Evolutionary conservation across 2,888 invertebrate species (phyloP).

Genomic region (Cheilosia variabilis): DNA sequence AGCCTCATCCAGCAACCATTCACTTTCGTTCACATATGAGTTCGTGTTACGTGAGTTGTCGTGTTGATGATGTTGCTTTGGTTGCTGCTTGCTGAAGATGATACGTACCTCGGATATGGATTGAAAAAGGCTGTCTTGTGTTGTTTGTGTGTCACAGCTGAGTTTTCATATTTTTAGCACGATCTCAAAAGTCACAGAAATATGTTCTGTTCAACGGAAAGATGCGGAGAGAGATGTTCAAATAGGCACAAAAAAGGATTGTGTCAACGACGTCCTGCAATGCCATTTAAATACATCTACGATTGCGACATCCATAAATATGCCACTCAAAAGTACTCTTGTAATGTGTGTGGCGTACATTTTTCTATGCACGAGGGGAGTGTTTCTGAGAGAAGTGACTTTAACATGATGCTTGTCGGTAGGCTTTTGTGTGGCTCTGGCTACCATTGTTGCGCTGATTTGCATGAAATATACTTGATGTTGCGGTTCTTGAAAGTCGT

Average conservation of each 20-base stretch:
- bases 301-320: constrained; percentile 72
- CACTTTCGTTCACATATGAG: constrained; percentile 67
- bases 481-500: constrained; percentile 1
- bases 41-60: constrained; percentile 72
- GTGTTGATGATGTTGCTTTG: constrained; percentile 67
- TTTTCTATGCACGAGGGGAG: background rate
- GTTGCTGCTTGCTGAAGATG: constrained; percentile 30
- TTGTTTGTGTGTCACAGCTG: constrained; percentile 24
- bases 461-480: constrained; percentile 21
- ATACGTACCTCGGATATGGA: constrained; percentile 46
- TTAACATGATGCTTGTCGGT: constrained; percentile 13
- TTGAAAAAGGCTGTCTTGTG: constrained; percentile 10
- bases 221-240: constrained; percentile 2
- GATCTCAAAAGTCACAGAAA: constrained; percentile 67
- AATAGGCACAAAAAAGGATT: constrained; percentile 60
- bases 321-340: constrained; percentile 65
- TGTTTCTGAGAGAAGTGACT: constrained; percentile 51
- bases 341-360: background rate
- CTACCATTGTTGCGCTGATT: constrained; percentile 39
- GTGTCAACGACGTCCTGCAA: constrained; percentile 74
- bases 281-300: constrained; percentile 67
- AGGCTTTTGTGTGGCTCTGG: constrained; percentile 17
- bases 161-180: constrained; percentile 70
- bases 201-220: constrained; percentile 32
- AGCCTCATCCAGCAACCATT: constrained; percentile 21